These are phyloP conservation scores for Euspilapteryx auroguttella DNA, from an alignment of 2,888 invertebrate genomes.

Conservation along the genomic window DNA sequence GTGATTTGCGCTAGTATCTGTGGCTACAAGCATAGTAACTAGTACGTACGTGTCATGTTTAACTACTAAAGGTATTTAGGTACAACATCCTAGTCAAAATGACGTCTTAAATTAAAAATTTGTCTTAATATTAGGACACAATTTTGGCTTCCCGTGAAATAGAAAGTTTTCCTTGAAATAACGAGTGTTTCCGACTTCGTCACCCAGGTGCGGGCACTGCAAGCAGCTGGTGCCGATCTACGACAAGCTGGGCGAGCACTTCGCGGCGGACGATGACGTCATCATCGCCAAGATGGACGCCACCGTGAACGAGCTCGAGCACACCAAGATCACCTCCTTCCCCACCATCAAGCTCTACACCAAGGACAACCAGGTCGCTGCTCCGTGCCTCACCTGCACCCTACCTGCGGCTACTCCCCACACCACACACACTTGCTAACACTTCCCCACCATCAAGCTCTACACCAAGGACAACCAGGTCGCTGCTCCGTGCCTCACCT, in stretches of 20 bases:
- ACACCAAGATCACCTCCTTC: slow-evolving; percentile 92
- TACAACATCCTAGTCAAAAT: no score
- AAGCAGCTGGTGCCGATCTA: slow-evolving; percentile 97
- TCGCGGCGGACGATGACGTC: slow-evolving; percentile 77
- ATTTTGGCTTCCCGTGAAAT: no score
- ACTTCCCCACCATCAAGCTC: slow-evolving; percentile 92
- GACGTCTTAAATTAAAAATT: no score
- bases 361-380: slow-evolving; percentile 82
- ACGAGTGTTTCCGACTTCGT: no score
- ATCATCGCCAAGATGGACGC: slow-evolving; percentile 99
- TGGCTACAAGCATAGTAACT: no score
- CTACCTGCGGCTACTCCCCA: no score
- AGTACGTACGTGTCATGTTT: no score
- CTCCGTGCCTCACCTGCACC: not conserved
- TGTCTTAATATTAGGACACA: no score
- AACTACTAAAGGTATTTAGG: no score
- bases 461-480: slow-evolving; percentile 94
- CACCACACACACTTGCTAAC: no score
- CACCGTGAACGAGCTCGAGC: slow-evolving; percentile 96
- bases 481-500: slow-evolving; percentile 5
- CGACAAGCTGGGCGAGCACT: slow-evolving; percentile 94
- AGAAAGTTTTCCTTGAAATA: no score
- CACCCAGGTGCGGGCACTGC: slow-evolving; percentile 88
- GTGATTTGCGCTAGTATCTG: no score
- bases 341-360: slow-evolving; percentile 94